phyloP scores from a whole-genome alignment of 2,888 invertebrate species.

The Macrophya alboannulata region DNA sequence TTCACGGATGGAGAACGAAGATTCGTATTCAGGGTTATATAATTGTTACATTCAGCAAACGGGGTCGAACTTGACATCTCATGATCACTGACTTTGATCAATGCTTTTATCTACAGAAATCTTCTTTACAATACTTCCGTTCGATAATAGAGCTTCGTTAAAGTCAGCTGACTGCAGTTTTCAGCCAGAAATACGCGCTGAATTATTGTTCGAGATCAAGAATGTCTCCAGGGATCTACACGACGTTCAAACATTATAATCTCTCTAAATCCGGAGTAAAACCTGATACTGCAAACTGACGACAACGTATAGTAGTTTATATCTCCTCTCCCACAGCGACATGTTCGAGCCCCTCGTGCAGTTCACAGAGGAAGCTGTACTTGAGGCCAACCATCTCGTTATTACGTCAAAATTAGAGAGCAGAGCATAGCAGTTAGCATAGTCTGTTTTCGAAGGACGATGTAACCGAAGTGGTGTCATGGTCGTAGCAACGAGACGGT shows the following conservation, averaged over 20 bases:
- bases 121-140: neutral
- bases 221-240: neutral
- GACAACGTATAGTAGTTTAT: neutral
- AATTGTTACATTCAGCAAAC: neutral
- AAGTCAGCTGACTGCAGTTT: neutral
- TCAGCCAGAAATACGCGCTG: neutral
- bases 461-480: neutral
- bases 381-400: conserved; percentile 36
- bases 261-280: neutral
- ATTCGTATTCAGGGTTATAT: neutral
- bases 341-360: neutral
- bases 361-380: conserved; percentile 41
- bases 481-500: neutral
- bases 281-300: neutral
- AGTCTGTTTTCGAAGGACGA: conserved; percentile 24
- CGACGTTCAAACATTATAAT: neutral
- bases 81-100: neutral
- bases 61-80: neutral
- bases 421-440: neutral
- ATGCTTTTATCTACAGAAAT: neutral
- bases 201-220: neutral
- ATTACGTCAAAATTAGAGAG: conserved; percentile 39
- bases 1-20: neutral
- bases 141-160: neutral
- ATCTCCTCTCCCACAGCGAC: neutral